phyloP scores from a whole-genome alignment of 2,113 vertebrate genomes.

The Tachysurus fulvidraco region DNA sequence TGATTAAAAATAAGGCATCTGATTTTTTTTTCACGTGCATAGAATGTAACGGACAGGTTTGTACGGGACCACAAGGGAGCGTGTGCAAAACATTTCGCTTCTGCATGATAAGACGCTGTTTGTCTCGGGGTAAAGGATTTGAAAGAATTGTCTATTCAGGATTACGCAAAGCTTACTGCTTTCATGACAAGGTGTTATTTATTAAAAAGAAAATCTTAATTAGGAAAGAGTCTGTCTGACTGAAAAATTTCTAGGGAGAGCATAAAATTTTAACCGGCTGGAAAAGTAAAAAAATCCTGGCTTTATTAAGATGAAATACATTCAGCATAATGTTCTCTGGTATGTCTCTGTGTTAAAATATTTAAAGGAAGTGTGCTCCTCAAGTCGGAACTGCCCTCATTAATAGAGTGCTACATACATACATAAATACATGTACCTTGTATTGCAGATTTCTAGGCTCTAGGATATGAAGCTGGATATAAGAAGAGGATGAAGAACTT shows the following conservation, averaged over 20 bases:
- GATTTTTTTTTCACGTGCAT: neutral
- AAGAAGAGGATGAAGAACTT: conserved; percentile 58
- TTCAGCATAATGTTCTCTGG: conserved; percentile 22
- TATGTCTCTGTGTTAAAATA: conserved; percentile 16
- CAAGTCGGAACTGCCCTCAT: conserved; percentile 11
- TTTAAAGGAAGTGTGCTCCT: conserved; percentile 16
- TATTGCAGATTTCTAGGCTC: neutral
- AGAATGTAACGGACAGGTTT: neutral
- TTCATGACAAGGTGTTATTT: neutral
- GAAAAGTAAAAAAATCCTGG: neutral
- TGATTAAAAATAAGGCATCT: conserved; percentile 14
- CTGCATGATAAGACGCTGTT: neutral
- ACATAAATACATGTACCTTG: too few relatives aligned
- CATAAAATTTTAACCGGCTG: neutral
- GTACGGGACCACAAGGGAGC: conserved; percentile 1
- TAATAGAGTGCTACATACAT: neutral
- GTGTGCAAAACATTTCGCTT: neutral
- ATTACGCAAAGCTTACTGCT: neutral
- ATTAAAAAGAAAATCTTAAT: conserved; percentile 35
- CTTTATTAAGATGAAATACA: conserved; percentile 23
- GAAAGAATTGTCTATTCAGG: neutral
- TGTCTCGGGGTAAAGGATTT: neutral
- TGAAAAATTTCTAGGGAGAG: neutral
- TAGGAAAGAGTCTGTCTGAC: neutral
- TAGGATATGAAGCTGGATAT: neutral